Conservation (phyloP, 2,888 invertebrate species). For the Stegana nigrithorax region DNA sequence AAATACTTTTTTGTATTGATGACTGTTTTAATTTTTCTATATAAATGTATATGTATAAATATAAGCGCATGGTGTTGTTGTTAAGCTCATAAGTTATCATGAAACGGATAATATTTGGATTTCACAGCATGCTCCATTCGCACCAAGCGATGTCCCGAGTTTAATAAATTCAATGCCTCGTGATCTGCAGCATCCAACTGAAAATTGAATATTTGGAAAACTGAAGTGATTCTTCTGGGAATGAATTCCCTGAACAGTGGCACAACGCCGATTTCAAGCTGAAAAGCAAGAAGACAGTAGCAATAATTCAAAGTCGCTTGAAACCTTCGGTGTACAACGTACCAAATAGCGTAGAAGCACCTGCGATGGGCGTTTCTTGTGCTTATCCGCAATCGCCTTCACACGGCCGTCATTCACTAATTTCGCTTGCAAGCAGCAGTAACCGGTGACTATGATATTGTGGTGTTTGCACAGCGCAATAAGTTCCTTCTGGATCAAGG, state of each 20-base stretch:
- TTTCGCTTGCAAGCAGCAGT: constrained; percentile 81
- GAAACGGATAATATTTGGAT: constrained; percentile 63
- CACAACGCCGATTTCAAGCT: constrained; percentile 71
- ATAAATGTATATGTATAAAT: too few species aligned
- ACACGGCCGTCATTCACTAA: constrained; percentile 71
- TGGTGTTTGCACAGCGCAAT: constrained; percentile 75
- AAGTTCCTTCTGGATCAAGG: constrained; percentile 76
- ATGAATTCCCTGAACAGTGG: constrained; percentile 74
- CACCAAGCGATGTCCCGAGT: constrained; percentile 65
- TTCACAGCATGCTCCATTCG: constrained; percentile 63
- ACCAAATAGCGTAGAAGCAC: constrained; percentile 74
- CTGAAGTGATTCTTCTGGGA: constrained; percentile 70
- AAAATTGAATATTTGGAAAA: constrained; percentile 74
- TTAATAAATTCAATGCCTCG: constrained; percentile 69
- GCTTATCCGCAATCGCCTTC: constrained; percentile 74
- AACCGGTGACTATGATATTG: constrained; percentile 78
- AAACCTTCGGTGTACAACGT: too few species aligned
- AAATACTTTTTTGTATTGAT: too few species aligned
- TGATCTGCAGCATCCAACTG: constrained; percentile 71
- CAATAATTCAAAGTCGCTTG: neutral
- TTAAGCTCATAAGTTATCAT: constrained; percentile 53
- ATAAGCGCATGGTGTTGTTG: too few species aligned
- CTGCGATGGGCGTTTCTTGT: constrained; percentile 77
- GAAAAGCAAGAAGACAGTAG: too few species aligned
- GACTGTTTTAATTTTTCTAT: too few species aligned